A percentile compares a stretch with the other conserved stretches of the same genome.
Conservation (phyloP, 2,797 vertebrate species). For the Geotrypetes seraphini region DNA sequence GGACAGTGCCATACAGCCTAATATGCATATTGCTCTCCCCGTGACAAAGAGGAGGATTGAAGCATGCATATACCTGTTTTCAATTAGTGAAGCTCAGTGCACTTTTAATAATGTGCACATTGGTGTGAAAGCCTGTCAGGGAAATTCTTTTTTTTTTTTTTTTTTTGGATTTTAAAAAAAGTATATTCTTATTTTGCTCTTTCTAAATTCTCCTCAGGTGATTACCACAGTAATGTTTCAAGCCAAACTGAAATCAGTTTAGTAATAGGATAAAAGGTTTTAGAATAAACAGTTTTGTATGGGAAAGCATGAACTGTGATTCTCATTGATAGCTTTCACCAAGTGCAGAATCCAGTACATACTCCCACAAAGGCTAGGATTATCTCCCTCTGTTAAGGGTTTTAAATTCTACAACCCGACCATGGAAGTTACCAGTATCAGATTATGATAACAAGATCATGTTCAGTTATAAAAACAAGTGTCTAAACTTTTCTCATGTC, state of each 20-base stretch:
- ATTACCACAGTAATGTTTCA: slow-evolving; percentile 28
- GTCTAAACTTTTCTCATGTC: slow-evolving; percentile 99
- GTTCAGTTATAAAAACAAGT: slow-evolving; percentile 93
- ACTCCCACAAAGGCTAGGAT: slow-evolving; percentile 87
- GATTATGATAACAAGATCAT: slow-evolving; percentile 97
- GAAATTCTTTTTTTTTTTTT: too few species aligned
- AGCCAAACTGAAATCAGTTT: slow-evolving; percentile 49
- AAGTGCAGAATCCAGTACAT: slow-evolving; percentile 85
- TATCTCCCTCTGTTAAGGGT: slow-evolving; percentile 76
- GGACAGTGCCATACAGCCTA: too few species aligned
- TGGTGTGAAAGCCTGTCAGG: slow-evolving; percentile 23
- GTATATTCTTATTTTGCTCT: slow-evolving; percentile 30
- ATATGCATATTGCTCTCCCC: too few species aligned
- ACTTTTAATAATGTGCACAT: slow-evolving; percentile 40
- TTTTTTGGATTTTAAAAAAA: too few species aligned
- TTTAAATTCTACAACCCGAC: slow-evolving; percentile 80
- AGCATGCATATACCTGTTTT: slow-evolving; percentile 25
- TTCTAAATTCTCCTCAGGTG: slow-evolving; percentile 18
- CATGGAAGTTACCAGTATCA: slow-evolving; percentile 83
- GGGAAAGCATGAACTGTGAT: slow-evolving; percentile 76
- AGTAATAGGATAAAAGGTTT: slow-evolving; percentile 76
- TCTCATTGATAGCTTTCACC: slow-evolving; percentile 70
- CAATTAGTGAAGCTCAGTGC: slow-evolving; percentile 8
- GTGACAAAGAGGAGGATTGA: slow-evolving; percentile 25
- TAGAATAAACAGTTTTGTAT: slow-evolving; percentile 70